Evolutionary conservation across 2,113 vertebrate species (phyloP), one percentile per base, ranked within the genome.

Genomic region (Mugil cephalus): DNA sequence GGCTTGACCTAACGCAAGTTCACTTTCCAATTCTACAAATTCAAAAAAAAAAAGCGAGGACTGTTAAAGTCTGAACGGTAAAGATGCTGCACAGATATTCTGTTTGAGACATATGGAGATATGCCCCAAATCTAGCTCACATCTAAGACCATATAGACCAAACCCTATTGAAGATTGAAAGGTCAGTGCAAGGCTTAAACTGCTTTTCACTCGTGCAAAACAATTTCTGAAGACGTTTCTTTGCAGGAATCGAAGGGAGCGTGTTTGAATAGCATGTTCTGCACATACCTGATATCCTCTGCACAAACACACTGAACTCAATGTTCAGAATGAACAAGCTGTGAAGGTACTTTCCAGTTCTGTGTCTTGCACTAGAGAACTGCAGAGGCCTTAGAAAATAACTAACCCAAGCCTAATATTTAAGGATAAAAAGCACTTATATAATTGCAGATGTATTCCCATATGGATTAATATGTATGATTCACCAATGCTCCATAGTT

Each of bases 181-280:
- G 79, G 80, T 88, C 73, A 76, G 64, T 46, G 48, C 82, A 78
- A 78, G 58, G 75, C 68, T 73, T 70, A 69, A 77, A 59, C 72
- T 78, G 60, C 65, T 42, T 87, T 91, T 87, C 80, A 69, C 69
- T 80, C 66, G 34, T 10, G 50, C n/a, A n/a, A n/a, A n/a, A 80
- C 75, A 71, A 51, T 69, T 70, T 86, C 74, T 10, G 10, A 53
- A 83, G 52, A 62, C 58, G 72, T 77, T 78, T 65, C 51, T 47
- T 74, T 19, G 51, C 42, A 63, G 51, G 64, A 74, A 67, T 69
- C 55, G 65, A 83, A 79, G 70, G 87, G 59, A 50, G 54, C 51
- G 7, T 74, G 60, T 64, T 67, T 73, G 73, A 83, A 85, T 82
- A 59, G 66, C 38, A 46, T 68, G n/a, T 68, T 53, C 60, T 60